phyloP scores from a whole-genome alignment of 2,888 invertebrate species.

The Erynnis tages region DNA sequence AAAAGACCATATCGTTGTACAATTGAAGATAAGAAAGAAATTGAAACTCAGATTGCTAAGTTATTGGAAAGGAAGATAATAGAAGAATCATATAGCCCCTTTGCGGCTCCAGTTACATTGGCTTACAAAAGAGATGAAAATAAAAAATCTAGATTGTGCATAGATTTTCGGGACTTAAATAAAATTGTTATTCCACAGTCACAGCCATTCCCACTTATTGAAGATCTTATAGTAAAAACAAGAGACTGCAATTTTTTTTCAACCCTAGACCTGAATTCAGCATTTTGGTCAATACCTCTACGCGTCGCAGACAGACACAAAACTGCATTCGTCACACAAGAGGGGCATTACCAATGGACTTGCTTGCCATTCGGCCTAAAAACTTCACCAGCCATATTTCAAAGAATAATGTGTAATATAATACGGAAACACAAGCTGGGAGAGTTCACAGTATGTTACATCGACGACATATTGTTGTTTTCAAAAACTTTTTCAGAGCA shows the following conservation, averaged over 20 bases:
- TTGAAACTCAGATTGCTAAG: constrained; percentile 24
- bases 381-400: constrained; percentile 48
- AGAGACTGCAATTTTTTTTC: constrained; percentile 43
- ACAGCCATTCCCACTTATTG: constrained; percentile 43
- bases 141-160: constrained; percentile 34
- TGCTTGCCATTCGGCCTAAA: constrained; percentile 50
- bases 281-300: constrained; percentile 10
- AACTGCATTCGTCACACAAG: constrained; percentile 16
- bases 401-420: constrained; percentile 42
- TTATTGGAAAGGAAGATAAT: constrained; percentile 22
- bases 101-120: constrained; percentile 32
- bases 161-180: constrained; percentile 37
- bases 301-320: constrained; percentile 12
- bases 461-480: constrained; percentile 28
- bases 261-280: constrained; percentile 12
- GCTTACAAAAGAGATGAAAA: constrained; percentile 33
- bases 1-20: constrained; percentile 27
- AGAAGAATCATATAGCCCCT: constrained; percentile 30
- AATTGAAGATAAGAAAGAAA: constrained; percentile 26
- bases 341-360: constrained; percentile 38
- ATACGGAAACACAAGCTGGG: constrained; percentile 32
- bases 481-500: constrained; percentile 24
- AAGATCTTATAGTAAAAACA: constrained; percentile 45
- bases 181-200: constrained; percentile 39
- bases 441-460: constrained; percentile 27